Evolutionary conservation across 2,113 vertebrate genomes (phyloP).

Genomic region (Alligator sinensis): DNA sequence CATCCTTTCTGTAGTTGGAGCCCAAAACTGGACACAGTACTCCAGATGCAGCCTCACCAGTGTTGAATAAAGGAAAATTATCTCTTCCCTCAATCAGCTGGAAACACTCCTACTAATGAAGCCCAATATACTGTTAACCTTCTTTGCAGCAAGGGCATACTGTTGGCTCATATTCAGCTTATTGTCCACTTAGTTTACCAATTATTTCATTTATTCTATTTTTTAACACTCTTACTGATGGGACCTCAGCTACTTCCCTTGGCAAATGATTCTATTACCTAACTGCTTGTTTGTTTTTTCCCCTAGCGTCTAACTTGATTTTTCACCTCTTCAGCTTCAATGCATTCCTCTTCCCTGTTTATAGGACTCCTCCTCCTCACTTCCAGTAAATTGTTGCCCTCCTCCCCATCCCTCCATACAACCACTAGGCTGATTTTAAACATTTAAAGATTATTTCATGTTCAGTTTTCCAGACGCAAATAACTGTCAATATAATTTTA

Average conservation of each 20-base stretch:
- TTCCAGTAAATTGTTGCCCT: constrained; percentile 28
- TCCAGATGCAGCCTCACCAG: no score
- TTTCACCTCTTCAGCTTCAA: background rate
- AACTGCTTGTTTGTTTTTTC: background rate
- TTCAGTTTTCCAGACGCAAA: constrained; percentile 25
- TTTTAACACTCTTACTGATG: background rate
- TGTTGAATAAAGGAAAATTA: no score
- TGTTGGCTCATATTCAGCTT: no score
- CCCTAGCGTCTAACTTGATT: background rate
- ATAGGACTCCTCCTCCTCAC: background rate
- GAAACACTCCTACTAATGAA: no score
- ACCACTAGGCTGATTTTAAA: constrained; percentile 22
- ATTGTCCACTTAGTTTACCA: background rate
- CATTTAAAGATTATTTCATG: constrained; percentile 11
- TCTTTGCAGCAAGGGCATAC: no score
- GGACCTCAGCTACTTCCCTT: background rate
- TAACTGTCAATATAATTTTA: constrained; percentile 33
- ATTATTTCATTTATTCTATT: background rate
- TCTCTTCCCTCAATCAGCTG: no score
- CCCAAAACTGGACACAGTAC: no score
- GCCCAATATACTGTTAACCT: no score
- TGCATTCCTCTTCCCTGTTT: background rate
- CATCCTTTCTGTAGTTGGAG: no score
- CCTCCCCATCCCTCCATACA: background rate
- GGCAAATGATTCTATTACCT: constrained; percentile 19